Evolutionary conservation across 2,888 invertebrate species (phyloP).

Genomic region (Scaptomyza cyrtandrae): DNA sequence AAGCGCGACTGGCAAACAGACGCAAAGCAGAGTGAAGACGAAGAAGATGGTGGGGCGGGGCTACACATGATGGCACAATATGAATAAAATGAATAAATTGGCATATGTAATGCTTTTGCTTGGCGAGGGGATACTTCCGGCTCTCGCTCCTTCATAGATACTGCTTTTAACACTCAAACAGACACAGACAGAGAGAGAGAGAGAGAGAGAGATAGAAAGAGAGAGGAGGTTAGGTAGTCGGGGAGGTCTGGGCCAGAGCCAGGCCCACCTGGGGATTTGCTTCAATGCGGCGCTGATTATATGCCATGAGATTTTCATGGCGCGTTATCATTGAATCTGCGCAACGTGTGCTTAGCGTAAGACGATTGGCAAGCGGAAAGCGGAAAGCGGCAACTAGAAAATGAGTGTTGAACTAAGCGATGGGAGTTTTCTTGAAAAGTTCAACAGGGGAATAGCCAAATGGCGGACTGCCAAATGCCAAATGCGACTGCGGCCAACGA

Average conservation of each 20-base stretch:
- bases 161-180: conserved; percentile 4
- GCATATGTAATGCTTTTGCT: conserved; percentile 77
- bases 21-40: neutral
- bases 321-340: conserved; percentile 60
- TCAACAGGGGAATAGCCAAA: conserved; percentile 43
- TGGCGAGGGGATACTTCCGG: conserved; percentile 3
- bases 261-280: conserved; percentile 69
- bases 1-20: conserved; percentile 6
- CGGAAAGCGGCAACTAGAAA: neutral
- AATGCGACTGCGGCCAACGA: conserved; percentile 21
- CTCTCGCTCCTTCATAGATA: conserved; percentile 13
- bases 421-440: conserved; percentile 33
- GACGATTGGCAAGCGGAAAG: neutral
- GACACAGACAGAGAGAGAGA: neutral
- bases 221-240: neutral
- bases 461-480: conserved; percentile 37
- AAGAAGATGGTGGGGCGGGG: neutral
- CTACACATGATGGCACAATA: conserved; percentile 60
- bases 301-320: conserved; percentile 70
- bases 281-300: conserved; percentile 75
- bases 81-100: conserved; percentile 78
- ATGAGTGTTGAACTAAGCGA: conserved; percentile 19
- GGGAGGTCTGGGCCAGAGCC: neutral
- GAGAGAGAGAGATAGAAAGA: neutral
- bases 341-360: conserved; percentile 36